Evolutionary conservation across 2,797 vertebrate species (phyloP).

Genomic region (Phrynocephalus forsythii): DNA sequence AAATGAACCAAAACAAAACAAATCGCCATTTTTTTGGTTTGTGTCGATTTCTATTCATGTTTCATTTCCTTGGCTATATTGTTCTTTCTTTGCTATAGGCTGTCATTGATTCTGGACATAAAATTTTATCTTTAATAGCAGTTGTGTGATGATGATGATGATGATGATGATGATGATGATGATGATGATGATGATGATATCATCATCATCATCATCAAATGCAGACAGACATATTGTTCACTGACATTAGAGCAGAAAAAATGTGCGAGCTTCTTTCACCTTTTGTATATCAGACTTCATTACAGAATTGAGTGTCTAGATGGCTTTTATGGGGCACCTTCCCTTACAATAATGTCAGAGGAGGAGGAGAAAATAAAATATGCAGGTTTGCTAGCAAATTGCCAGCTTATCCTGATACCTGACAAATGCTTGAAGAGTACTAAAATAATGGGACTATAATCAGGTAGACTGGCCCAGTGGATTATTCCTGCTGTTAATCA

Average conservation of each 20-base stretch:
- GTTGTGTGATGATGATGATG: neutral
- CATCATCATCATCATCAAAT: neutral
- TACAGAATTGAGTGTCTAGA: neutral
- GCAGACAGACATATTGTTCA: neutral
- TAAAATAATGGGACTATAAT: neutral
- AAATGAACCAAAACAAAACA: no score
- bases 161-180: no score
- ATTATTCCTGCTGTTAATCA: neutral
- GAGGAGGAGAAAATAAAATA: conserved; percentile 13
- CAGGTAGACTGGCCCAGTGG: neutral
- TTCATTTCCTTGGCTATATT: neutral
- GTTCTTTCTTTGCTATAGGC: neutral
- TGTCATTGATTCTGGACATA: neutral
- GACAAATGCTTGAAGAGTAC: neutral
- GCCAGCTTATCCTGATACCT: neutral
- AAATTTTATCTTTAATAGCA: neutral
- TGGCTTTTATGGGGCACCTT: neutral
- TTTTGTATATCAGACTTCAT: neutral
- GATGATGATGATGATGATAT: no score
- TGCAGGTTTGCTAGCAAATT: neutral
- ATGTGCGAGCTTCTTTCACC: neutral
- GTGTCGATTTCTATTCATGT: neutral
- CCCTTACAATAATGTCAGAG: neutral
- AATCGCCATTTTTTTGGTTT: no score
- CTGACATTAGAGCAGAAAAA: neutral